Evolutionary conservation across 2,113 vertebrate species (phyloP).

Genomic region (Muntiacus muntjak): DNA sequence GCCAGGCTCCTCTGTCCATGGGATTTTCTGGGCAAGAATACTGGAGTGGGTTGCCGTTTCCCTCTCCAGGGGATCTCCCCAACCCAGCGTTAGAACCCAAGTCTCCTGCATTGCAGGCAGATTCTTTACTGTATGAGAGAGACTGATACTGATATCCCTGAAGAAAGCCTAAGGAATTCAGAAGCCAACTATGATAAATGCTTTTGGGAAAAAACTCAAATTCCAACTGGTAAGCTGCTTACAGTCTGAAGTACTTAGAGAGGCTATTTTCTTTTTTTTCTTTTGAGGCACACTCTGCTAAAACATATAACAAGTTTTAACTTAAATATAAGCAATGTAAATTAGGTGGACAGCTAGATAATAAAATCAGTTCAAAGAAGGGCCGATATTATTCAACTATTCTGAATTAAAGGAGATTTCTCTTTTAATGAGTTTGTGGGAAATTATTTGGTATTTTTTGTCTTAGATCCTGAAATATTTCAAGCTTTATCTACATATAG

Average conservation of each 20-base stretch:
- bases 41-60: background rate
- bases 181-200: background rate
- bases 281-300: background rate
- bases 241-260: background rate
- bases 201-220: background rate
- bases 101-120: background rate
- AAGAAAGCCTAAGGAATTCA: background rate
- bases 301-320: background rate
- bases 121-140: background rate
- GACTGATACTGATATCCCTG: background rate
- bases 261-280: background rate
- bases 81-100: background rate
- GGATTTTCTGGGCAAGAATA: background rate
- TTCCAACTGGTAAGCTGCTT: background rate
- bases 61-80: background rate
- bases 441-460: background rate
- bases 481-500: background rate
- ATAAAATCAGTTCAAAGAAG: background rate
- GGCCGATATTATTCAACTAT: background rate
- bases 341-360: background rate
- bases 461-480: background rate
- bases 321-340: background rate
- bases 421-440: background rate
- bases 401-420: background rate
- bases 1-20: background rate